phyloP scores from a whole-genome alignment of 2,113 vertebrate genomes.

The Calypte anna region DNA sequence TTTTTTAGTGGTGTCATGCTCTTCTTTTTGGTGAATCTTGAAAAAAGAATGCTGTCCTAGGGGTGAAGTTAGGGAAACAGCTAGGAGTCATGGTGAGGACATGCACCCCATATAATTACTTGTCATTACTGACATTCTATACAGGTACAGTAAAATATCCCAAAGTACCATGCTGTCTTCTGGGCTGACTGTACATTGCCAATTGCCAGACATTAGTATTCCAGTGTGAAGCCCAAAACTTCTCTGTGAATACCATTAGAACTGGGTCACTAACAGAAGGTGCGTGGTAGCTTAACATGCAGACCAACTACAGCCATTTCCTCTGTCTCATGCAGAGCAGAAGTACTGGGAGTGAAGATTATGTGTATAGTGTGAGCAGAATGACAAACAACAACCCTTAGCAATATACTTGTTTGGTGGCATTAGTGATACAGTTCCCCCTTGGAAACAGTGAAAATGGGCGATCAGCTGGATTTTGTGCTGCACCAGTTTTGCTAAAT shows the following conservation, averaged over 20 bases:
- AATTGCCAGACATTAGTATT: conserved; percentile 1
- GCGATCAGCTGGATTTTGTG: background rate
- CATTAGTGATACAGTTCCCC: background rate
- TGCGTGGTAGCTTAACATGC: background rate
- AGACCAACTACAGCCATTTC: conserved; percentile 19
- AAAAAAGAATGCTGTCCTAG: conserved; percentile 3
- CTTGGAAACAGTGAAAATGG: background rate
- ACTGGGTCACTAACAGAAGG: conserved; percentile 29
- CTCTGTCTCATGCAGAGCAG: background rate
- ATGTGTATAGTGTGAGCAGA: background rate
- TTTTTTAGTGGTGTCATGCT: background rate
- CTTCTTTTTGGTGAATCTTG: background rate
- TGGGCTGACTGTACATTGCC: background rate
- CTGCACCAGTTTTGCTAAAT: background rate
- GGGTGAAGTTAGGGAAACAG: background rate
- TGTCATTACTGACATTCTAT: background rate
- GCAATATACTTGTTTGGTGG: background rate
- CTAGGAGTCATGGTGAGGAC: background rate
- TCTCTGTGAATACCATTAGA: conserved; percentile 19
- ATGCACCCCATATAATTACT: background rate
- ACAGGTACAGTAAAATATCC: background rate
- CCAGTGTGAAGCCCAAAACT: background rate
- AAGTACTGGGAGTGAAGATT: background rate
- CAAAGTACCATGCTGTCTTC: background rate
- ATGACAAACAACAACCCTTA: conserved; percentile 9